A percentile compares a stretch with the other conserved stretches of the same genome.
Evolutionary conservation across 2,888 invertebrate species (phyloP).

Genomic region (Phorcus lineatus): DNA sequence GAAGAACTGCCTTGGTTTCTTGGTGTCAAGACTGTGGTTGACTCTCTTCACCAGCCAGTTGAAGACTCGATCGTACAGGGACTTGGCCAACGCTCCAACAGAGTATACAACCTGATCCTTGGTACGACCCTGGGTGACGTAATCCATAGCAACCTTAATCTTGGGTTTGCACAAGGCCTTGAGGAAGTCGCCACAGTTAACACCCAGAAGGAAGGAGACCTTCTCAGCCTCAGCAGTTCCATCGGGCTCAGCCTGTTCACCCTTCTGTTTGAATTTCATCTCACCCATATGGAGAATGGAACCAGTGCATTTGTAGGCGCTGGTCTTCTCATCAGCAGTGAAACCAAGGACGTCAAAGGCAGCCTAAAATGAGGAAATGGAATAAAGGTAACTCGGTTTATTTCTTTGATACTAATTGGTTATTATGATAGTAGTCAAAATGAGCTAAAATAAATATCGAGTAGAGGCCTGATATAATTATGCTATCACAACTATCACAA

Average conservation of each 20-base stretch:
- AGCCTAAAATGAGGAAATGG: constrained; percentile 81
- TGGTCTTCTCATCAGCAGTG: constrained; percentile 92
- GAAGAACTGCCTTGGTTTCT: constrained; percentile 98
- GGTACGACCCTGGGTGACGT: constrained; percentile 99
- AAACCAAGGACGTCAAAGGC: constrained; percentile 99
- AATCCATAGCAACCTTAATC: constrained; percentile 97
- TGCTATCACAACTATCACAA: no score
- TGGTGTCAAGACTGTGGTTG: constrained; percentile 99
- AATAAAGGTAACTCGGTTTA: no score
- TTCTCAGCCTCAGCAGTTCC: constrained; percentile 86
- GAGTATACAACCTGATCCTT: constrained; percentile 82
- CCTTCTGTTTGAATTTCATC: constrained; percentile 99
- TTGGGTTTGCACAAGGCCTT: constrained; percentile 88
- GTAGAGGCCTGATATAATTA: no score
- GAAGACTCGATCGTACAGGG: constrained; percentile 77
- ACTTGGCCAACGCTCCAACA: constrained; percentile 76
- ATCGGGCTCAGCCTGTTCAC: constrained; percentile 86
- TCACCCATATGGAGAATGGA: constrained; percentile 99
- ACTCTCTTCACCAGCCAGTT: constrained; percentile 97
- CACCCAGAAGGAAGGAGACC: constrained; percentile 92
- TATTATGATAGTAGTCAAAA: no score
- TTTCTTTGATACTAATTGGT: no score
- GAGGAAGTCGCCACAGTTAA: constrained; percentile 91
- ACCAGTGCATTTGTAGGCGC: constrained; percentile 98
- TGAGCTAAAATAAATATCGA: no score